Base-by-base conservation (phyloP, 2,888 invertebrate species). In the Peribatodes rhomboidaria region DNA sequence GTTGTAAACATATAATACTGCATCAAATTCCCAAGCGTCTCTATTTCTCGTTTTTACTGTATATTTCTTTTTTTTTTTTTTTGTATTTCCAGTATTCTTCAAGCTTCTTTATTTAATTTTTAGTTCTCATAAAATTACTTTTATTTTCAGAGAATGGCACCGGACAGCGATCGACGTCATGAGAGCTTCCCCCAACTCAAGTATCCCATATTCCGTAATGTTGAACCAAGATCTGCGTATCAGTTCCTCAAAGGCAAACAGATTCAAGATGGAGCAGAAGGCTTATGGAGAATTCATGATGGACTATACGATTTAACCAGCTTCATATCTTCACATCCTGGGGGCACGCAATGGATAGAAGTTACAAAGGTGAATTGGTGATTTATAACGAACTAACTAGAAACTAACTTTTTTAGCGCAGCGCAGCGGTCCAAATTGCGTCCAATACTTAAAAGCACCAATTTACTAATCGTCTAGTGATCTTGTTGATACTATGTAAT, bases 271-370 rank as follows among this genome's bases (percentile, higher is more conserved):
- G 96, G 95, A 1, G 96, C 97, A 0, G 96, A 97, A 84, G 95
- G 94, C 9, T 85, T 97, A 0, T 98, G 98, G 98, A 94, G 98
- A 65, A 94, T 98, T 37, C 94, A 96, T 62, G 95, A 98, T 81
- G 88, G 89, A 10, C 89, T 99, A 0, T 99, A 99, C 84, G 98
- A 99, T 86, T 94, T 99, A 47, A 96, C 96, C 0, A 94, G 94
- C 7, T 99, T 98, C 80, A 92, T 97, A 1, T 84, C 94, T 0
- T 88, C 89, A 27, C 99, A 99, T 92, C 99, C 99, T 1, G 98
- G 98, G 10, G 98, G 99, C 0, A 71, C 93, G 0, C 95, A 96
- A 75, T 98, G 97, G 97, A 81, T 98, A 41, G 81, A 83, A 49
- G 84, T 94, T 56, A 96, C 96, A 0, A 95, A 96, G 93, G 97